Base-by-base conservation (phyloP, 2,113 vertebrate species). In the Microcebus tavaratra region DNA sequence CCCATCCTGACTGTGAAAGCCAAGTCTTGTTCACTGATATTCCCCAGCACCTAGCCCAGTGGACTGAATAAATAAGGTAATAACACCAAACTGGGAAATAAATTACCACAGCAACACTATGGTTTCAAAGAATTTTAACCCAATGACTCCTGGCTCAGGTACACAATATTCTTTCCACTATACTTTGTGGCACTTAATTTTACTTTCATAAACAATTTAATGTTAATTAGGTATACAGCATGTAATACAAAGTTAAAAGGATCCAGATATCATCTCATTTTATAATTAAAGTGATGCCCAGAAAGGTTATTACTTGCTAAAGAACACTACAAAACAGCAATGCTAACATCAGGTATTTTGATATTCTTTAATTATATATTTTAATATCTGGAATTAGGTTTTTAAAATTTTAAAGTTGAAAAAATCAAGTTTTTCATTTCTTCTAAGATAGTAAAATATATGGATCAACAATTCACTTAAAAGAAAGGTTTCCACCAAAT, bases 191-290 rank as follows among this genome's bases (percentile, higher is more conserved):
- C 27, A 96, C 53, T 97, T 95, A 50, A 94, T 92, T 92, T 83
- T 83, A 85, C 79, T 83, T 91, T 91, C 63, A 91, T 83, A n/a
- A 95, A 97, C 89, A 96, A 70, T 29, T 87, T 39, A 65, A 82
- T 42, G 34, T 87, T 90, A 91, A 92, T 80, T 96, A 86, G 23
- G 45, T n/a, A 93, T 48, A 83, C 8, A 57, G 50, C 61, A 85
- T 42, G 29, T 72, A 84, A 76, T 45, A 84, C 17, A 92, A 4
- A 70, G 25, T 72, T 88, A 57, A 88, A 95, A 94, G n/a, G 14
- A 65, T 65, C 85, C 79, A 95, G 67, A 63, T 78, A 88, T 8
- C 48, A 94, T 68, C 61, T 95, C 63, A 94, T 57, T 88, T 96
- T 85, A 79, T 88, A 86, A 92, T 90, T 86, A 95, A 96, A 95